Conservation (phyloP, 1,140 invertebrate genomes). For the Rhynchophorus ferrugineus region DNA sequence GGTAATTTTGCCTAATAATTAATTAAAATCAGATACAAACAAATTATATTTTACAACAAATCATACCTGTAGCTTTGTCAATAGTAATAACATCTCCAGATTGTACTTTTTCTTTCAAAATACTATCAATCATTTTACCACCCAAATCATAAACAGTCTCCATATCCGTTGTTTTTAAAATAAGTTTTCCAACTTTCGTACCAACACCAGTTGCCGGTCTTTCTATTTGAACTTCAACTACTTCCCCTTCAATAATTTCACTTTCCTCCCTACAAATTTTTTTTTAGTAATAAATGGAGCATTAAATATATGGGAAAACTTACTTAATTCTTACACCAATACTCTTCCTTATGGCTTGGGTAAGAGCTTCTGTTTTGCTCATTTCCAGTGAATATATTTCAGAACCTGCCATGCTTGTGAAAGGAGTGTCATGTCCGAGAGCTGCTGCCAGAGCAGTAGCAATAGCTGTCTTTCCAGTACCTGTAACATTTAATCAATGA, state of each 20-base stretch:
- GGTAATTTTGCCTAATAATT: conserved; percentile 70
- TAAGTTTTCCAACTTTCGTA: conserved; percentile 86
- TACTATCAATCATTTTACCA: conserved; percentile 96
- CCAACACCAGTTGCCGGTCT: conserved; percentile 85
- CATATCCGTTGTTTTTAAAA: conserved; percentile 99
- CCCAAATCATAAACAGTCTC: conserved; percentile 98
- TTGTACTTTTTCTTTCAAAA: conserved; percentile 96
- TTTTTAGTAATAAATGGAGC: neutral
- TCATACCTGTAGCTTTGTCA: conserved; percentile 85
- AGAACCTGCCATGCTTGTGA: conserved; percentile 95
- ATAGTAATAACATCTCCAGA: conserved; percentile 95
- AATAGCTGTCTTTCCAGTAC: conserved; percentile 88
- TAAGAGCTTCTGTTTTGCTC: conserved; percentile 97
- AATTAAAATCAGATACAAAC: neutral
- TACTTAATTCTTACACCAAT: conserved; percentile 96
- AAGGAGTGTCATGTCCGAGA: conserved; percentile 90
- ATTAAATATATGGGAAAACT: conserved; percentile 34
- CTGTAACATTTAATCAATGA: conserved; percentile 13
- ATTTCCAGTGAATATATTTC: conserved; percentile 99
- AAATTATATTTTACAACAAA: conserved; percentile 4
- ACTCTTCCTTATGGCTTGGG: conserved; percentile 94
- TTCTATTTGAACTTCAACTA: conserved; percentile 96
- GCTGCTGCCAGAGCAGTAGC: conserved; percentile 95
- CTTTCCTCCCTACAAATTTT: conserved; percentile 74
- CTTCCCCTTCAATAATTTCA: conserved; percentile 98